Conservation (phyloP, 37 sponge, comb jelly and placozoan genomes). For the Tethya wilhelma region DNA sequence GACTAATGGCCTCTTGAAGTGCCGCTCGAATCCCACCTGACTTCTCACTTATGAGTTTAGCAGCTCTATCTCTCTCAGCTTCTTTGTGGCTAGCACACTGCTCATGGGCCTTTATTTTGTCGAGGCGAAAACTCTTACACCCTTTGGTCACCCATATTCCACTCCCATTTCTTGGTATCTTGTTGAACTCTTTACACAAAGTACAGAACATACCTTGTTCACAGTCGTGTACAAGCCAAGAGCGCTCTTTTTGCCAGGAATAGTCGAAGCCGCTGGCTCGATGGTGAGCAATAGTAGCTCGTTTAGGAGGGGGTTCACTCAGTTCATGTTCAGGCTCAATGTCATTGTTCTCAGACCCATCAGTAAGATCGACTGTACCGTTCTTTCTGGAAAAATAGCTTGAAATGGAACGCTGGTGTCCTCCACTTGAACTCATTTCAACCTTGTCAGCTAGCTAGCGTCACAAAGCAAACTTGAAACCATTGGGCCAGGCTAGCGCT, state of each 20-base stretch:
- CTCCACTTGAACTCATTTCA: neutral
- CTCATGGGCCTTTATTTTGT: neutral
- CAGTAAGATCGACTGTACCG: neutral
- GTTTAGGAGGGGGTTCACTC: neutral
- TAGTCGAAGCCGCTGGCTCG: slow-evolving; percentile 9
- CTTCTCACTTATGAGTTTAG: neutral
- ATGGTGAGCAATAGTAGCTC: neutral
- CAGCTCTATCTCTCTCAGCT: slow-evolving; percentile 8
- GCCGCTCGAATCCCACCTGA: slow-evolving; percentile 15
- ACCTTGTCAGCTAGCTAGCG: slow-evolving; percentile 8
- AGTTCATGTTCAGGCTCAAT: slow-evolving; percentile 4
- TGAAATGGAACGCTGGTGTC: neutral
- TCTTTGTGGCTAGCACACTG: slow-evolving; percentile 16
- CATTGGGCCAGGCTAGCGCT: neutral
- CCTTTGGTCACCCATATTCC: slow-evolving; percentile 21
- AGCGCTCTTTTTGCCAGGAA: neutral
- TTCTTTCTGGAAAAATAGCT: neutral
- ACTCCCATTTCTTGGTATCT: slow-evolving; percentile 1
- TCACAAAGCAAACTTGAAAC: neutral
- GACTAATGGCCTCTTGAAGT: slow-evolving; percentile 8
- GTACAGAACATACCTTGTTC: slow-evolving; percentile 4
- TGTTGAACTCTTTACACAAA: neutral
- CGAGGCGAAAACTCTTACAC: slow-evolving; percentile 2
- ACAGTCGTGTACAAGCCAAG: neutral
- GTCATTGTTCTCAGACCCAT: slow-evolving; percentile 4